Conservation (phyloP, 2,888 invertebrate genomes). For the Nephrocerus scutellatus region DNA sequence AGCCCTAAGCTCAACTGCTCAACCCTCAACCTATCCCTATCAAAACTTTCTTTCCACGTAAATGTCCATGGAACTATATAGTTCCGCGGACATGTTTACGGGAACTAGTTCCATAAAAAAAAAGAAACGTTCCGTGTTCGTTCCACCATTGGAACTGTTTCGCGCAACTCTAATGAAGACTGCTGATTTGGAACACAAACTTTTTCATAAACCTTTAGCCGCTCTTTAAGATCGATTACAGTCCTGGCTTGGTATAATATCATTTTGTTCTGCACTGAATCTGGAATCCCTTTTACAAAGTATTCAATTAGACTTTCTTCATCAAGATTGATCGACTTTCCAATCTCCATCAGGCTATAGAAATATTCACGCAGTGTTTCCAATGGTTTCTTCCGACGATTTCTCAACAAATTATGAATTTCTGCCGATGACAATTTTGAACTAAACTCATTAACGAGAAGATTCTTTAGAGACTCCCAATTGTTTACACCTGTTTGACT, state of each 20-base stretch:
- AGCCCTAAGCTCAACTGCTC: too few species aligned
- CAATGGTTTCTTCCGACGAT: background rate
- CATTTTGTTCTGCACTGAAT: constrained; percentile 7
- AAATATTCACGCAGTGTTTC: constrained; percentile 10
- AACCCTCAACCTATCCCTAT: too few species aligned
- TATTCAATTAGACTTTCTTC: constrained; percentile 13
- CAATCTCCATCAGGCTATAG: constrained; percentile 6
- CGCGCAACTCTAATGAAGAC: too few species aligned
- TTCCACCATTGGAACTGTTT: too few species aligned
- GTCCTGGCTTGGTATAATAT: constrained; percentile 11
- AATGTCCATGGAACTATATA: too few species aligned
- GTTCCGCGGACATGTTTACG: too few species aligned
- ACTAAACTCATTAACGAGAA: constrained; percentile 7
- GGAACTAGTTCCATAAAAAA: too few species aligned
- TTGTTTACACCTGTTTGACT: constrained; percentile 7
- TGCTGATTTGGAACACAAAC: too few species aligned
- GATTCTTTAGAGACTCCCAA: constrained; percentile 9
- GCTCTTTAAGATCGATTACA: constrained; percentile 7
- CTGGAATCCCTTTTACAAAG: constrained; percentile 15
- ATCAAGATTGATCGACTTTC: constrained; percentile 5
- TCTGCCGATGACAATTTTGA: constrained; percentile 5
- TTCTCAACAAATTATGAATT: constrained; percentile 4
- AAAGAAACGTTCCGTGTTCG: too few species aligned
- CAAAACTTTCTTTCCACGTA: too few species aligned
- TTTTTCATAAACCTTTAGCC: constrained; percentile 8